These are phyloP conservation scores for Gobiocypris rarus DNA, from an alignment of 2,113 vertebrate genomes.

Conservation along the genomic window DNA sequence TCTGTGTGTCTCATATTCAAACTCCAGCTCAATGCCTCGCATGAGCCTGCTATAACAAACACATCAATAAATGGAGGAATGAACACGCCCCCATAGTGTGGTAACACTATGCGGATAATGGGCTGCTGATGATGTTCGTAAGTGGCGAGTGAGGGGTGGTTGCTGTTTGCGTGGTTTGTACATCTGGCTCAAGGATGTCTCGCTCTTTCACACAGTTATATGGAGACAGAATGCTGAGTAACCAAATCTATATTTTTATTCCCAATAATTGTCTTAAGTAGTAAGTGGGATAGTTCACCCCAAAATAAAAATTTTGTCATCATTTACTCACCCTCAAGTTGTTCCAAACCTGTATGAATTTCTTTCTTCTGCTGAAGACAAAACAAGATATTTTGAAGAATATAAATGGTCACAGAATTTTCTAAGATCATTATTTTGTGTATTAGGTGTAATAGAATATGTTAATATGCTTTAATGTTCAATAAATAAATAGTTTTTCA, in stretches of 20 bases:
- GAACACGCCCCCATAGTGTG: conserved; percentile 12
- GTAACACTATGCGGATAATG: not conserved
- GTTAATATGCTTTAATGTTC: too few relatives aligned
- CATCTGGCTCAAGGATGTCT: conserved; percentile 33
- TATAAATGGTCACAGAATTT: too few relatives aligned
- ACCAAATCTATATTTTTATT: not conserved
- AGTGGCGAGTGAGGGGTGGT: conserved; percentile 37
- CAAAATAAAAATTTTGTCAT: too few relatives aligned
- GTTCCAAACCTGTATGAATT: too few relatives aligned
- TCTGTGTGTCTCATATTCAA: conserved; percentile 1
- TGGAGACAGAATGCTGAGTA: conserved; percentile 21
- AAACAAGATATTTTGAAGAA: too few relatives aligned
- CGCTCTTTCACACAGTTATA: not conserved
- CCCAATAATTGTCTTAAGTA: not conserved
- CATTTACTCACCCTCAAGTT: too few relatives aligned
- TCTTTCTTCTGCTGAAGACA: too few relatives aligned
- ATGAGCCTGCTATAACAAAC: conserved; percentile 20
- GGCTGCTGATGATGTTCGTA: conserved; percentile 33
- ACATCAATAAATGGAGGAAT: conserved; percentile 43
- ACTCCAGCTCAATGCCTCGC: not conserved
- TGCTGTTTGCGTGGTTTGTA: conserved; percentile 31
- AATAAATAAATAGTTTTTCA: too few relatives aligned
- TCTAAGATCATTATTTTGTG: too few relatives aligned
- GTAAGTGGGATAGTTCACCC: too few relatives aligned
- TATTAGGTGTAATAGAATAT: too few relatives aligned